These are phyloP conservation scores for Sebastolobus altivelis DNA, from an alignment of 2,797 vertebrate species.

Conservation along the genomic window DNA sequence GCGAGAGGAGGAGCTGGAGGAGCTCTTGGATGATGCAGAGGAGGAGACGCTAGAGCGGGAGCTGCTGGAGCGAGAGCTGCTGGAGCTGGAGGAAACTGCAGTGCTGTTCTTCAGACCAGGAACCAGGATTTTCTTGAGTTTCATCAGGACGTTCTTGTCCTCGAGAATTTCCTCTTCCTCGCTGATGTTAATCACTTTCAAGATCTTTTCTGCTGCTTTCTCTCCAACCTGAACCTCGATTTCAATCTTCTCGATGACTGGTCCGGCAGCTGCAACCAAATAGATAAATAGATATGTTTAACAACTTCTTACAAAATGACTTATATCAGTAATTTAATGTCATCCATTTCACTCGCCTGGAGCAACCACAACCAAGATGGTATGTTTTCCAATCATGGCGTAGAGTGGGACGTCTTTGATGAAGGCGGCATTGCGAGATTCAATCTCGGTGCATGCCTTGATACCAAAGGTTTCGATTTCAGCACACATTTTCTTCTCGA, in stretches of 20 bases:
- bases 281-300: constrained; percentile 41
- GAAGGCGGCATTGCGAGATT: constrained; percentile 79
- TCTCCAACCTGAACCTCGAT: constrained; percentile 87
- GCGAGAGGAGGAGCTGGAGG: constrained; percentile 63
- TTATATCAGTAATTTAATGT: neutral
- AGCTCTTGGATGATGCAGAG: constrained; percentile 56
- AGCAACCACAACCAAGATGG: constrained; percentile 61
- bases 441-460: constrained; percentile 81
- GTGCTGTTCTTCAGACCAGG: constrained; percentile 70
- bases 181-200: constrained; percentile 71
- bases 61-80: constrained; percentile 59
- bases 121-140: constrained; percentile 85
- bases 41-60: constrained; percentile 42
- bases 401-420: constrained; percentile 79
- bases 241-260: constrained; percentile 85
- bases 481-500: constrained; percentile 75
- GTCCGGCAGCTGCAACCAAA: constrained; percentile 76
- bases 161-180: constrained; percentile 72
- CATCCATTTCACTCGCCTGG: constrained; percentile 79
- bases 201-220: constrained; percentile 84
- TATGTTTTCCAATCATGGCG: constrained; percentile 80
- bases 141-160: constrained; percentile 81
- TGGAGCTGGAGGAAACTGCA: constrained; percentile 68
- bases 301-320: neutral
- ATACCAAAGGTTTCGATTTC: constrained; percentile 75